These are phyloP conservation scores for Anoura caudifer DNA, from an alignment of 2,113 vertebrate genomes.

Conservation along the genomic window DNA sequence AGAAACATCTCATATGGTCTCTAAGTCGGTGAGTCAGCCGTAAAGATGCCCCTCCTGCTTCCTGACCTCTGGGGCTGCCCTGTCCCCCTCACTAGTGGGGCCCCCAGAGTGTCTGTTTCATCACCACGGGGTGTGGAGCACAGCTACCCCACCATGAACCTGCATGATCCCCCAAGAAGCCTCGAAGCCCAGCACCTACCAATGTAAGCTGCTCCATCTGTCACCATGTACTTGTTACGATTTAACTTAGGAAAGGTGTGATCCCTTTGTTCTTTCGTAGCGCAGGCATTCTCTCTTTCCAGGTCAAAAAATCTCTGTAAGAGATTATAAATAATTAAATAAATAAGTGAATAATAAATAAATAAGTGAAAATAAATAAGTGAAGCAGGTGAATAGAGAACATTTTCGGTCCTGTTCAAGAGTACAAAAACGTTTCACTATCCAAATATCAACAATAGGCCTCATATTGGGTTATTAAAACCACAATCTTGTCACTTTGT, in stretches of 20 bases:
- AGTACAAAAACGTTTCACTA: slow-evolving; percentile 26
- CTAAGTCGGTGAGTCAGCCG: neutral
- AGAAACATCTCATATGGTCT: neutral
- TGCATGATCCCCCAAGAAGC: fast-evolving
- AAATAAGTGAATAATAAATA: slow-evolving; percentile 28
- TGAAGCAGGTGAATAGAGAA: slow-evolving; percentile 49
- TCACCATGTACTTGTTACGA: slow-evolving; percentile 97
- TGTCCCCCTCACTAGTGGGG: no score
- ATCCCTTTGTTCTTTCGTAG: slow-evolving; percentile 85
- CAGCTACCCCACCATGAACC: neutral
- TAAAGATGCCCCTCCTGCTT: fast-evolving
- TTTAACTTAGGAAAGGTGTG: slow-evolving; percentile 87
- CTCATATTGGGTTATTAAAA: slow-evolving; percentile 2
- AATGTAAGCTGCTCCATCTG: slow-evolving; percentile 91
- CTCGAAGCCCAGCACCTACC: slow-evolving; percentile 81
- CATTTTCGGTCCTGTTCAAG: neutral
- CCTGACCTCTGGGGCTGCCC: neutral
- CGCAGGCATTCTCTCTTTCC: slow-evolving; percentile 83
- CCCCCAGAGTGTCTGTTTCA: neutral
- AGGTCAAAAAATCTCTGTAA: slow-evolving; percentile 94
- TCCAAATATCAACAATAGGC: neutral
- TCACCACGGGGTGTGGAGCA: fast-evolving
- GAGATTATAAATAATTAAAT: no score
- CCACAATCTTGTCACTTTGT: neutral
- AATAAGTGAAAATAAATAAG: slow-evolving; percentile 40